Base-by-base conservation (phyloP, 2,113 vertebrate genomes). In the Arenaria interpres region DNA sequence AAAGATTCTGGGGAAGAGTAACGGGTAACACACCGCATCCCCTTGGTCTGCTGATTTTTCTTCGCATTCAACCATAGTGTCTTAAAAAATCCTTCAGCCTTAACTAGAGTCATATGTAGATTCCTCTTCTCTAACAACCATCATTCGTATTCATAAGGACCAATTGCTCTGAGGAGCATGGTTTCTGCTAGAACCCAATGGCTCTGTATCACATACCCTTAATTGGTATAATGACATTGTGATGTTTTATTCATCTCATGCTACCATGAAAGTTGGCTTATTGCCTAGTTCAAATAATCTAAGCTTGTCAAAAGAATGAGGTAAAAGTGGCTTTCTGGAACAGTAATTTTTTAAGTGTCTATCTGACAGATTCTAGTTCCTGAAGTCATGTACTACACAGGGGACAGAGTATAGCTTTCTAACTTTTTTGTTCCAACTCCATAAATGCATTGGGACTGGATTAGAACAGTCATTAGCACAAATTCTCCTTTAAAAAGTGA, bases 201-300 rank as follows among this genome's bases (percentile, higher is more conserved):
- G 24, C 25, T 92, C 43, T 72, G 46, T 37, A 79, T 79, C 69
- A 68, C 51, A 50, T 37, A 48, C 17, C 23, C 32, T 82, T 85
- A 92, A 87, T 22, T 84, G 83, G 68, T 50, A 54, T 32, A 94
- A 95, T 67, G 77, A 66, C 64, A 84, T 62, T 41, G 27, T 72
- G 59, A 46, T 89, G 45, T 51, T 85, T 25, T 23, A 76, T 83
- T 85, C 46, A 60, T 82, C 67, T 94, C 59, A 51, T 74, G 63
- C 46, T 92, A 62, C 67, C 46, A 64, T 39, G 54, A 74, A 88
- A n/a, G 16, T 12, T 96, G 90, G 89, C 80, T 80, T 96, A 57
- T 54, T 94, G 90, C 57, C 73, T 81, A 90, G 51, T 74, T 93
- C 39, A 93, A 91, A 95, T 84, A 88, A 84, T 48, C 72, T 84